Conservation (phyloP, 2,113 vertebrate genomes). For the Prionailurus viverrinus region DNA sequence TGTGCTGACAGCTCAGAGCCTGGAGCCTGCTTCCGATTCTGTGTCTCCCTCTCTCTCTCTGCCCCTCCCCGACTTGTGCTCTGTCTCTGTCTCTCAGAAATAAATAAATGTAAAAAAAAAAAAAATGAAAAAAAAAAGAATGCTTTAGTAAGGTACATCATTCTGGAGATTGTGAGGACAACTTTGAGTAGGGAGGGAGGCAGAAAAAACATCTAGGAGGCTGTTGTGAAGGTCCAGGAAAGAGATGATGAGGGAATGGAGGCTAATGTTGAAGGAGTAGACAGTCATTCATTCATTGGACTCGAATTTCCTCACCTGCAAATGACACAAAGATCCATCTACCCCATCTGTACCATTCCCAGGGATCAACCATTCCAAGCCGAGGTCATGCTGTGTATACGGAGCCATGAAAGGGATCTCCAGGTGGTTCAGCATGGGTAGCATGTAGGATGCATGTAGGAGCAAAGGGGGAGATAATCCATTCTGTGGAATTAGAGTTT, state of each 20-base stretch:
- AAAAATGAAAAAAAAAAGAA: not conserved
- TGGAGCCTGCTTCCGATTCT: too few relatives aligned
- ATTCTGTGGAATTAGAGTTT: not conserved
- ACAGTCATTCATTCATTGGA: not conserved
- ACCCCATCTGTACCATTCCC: not conserved
- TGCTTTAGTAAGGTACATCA: not conserved
- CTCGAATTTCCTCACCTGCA: not conserved
- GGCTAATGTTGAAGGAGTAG: not conserved
- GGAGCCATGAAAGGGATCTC: not conserved
- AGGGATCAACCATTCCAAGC: not conserved
- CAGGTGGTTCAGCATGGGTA: not conserved
- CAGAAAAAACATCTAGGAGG: not conserved
- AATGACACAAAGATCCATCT: not conserved
- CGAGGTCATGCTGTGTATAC: fast-evolving
- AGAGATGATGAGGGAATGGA: not conserved
- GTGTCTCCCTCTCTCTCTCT: too few relatives aligned
- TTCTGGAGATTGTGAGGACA: not conserved
- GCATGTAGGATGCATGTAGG: not conserved
- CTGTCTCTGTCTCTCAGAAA: too few relatives aligned
- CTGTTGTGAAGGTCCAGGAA: not conserved
- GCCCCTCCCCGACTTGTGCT: too few relatives aligned
- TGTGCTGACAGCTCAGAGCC: too few relatives aligned
- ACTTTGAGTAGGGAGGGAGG: not conserved
- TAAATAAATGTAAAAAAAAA: too few relatives aligned
- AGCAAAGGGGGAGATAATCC: not conserved